Conservation (phyloP, 1,140 invertebrate genomes). For the Cotesia glomerata region DNA sequence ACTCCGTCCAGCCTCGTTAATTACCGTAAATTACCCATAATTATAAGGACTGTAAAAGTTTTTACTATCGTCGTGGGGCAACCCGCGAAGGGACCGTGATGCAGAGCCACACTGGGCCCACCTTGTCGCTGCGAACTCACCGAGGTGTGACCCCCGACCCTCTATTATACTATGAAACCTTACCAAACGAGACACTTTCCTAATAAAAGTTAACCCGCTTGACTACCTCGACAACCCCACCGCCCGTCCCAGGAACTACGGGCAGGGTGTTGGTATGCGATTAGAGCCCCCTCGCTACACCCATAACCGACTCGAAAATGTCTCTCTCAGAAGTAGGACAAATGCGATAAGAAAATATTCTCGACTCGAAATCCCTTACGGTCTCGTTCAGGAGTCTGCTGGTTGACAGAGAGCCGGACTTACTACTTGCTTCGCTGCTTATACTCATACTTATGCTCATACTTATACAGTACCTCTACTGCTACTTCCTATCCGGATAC, state of each 20-base stretch:
- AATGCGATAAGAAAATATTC: slow-evolving; percentile 15
- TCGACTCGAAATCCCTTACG: slow-evolving; percentile 18
- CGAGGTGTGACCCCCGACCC: slow-evolving; percentile 50
- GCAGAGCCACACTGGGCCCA: slow-evolving; percentile 57
- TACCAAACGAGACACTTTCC: slow-evolving; percentile 52
- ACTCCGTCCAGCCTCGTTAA: slow-evolving; percentile 63
- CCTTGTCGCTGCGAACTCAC: slow-evolving; percentile 55
- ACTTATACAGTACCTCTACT: background rate
- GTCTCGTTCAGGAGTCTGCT: slow-evolving; percentile 20
- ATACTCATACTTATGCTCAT: background rate
- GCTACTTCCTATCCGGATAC: background rate
- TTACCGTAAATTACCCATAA: slow-evolving; percentile 65
- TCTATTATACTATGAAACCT: slow-evolving; percentile 38
- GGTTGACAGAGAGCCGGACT: background rate
- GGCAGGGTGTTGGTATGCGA: slow-evolving; percentile 6
- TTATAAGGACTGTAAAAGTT: slow-evolving; percentile 65
- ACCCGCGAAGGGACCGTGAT: slow-evolving; percentile 54
- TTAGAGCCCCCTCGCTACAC: slow-evolving; percentile 11
- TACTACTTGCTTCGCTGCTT: background rate
- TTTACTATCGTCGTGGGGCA: slow-evolving; percentile 63
- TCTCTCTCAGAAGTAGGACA: slow-evolving; percentile 1
- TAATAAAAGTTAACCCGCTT: slow-evolving; percentile 47
- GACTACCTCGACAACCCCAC: background rate
- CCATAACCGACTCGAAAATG: background rate
- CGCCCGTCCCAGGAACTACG: background rate